Conservation (phyloP, 2,797 vertebrate species). For the Chelon auratus region DNA sequence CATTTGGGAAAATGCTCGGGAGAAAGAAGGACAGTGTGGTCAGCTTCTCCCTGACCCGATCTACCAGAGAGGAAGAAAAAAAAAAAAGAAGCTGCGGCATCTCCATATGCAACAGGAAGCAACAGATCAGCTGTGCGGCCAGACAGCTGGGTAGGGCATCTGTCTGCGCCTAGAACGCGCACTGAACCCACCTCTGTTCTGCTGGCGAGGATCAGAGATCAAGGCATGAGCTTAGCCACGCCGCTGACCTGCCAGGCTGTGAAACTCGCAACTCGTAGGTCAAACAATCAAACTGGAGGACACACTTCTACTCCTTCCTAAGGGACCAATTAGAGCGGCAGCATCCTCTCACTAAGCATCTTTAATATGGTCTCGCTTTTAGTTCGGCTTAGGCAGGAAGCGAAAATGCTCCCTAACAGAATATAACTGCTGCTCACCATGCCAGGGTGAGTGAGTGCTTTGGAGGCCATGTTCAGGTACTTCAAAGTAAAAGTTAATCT, state of each 20-base stretch:
- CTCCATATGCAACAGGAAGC: slow-evolving; percentile 39
- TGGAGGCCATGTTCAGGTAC: not conserved
- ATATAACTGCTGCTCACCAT: slow-evolving; percentile 15
- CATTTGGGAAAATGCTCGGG: slow-evolving; percentile 34
- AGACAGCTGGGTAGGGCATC: slow-evolving; percentile 20
- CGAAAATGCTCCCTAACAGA: not conserved
- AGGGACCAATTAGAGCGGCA: slow-evolving; percentile 43
- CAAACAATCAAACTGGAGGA: slow-evolving; percentile 38
- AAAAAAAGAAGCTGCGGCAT: slow-evolving; percentile 32
- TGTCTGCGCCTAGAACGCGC: not conserved
- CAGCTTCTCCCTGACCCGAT: slow-evolving; percentile 40
- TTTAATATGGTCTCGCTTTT: slow-evolving; percentile 19
- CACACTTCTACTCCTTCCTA: slow-evolving; percentile 11
- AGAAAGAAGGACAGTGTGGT: slow-evolving; percentile 49
- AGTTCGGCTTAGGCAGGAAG: slow-evolving; percentile 1
- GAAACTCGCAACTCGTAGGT: slow-evolving; percentile 26
- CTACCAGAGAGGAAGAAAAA: not conserved
- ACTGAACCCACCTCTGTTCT: not conserved
- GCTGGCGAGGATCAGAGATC: slow-evolving; percentile 33
- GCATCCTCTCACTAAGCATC: slow-evolving; percentile 8
- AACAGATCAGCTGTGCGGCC: slow-evolving; percentile 19
- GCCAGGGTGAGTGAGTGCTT: not conserved
- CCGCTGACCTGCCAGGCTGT: slow-evolving; percentile 21
- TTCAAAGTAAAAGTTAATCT: slow-evolving; percentile 6
- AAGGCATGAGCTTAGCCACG: slow-evolving; percentile 14